phyloP scores from a whole-genome alignment of 2,113 vertebrate species.

The Gobiocypris rarus region DNA sequence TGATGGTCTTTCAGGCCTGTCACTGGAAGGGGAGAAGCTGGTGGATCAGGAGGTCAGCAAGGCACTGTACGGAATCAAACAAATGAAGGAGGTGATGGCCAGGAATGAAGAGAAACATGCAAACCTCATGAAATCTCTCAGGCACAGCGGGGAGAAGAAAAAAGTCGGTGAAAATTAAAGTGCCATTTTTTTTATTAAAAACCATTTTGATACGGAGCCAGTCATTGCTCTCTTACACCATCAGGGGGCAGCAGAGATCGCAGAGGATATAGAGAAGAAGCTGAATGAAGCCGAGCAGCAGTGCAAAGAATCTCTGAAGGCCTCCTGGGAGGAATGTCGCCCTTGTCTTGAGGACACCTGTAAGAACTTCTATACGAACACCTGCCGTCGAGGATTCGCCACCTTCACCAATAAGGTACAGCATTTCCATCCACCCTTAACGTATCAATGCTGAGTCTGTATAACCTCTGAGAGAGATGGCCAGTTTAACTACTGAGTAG shows the following conservation, averaged over 20 bases:
- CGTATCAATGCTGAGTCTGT: background rate
- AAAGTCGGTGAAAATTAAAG: slow-evolving; percentile 70
- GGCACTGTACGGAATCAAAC: slow-evolving; percentile 86
- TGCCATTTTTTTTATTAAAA: no score
- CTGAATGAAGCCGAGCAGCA: slow-evolving; percentile 84
- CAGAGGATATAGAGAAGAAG: slow-evolving; percentile 84
- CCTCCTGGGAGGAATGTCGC: slow-evolving; percentile 84
- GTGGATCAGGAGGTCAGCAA: slow-evolving; percentile 82
- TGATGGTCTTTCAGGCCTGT: slow-evolving; percentile 75
- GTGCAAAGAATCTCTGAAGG: slow-evolving; percentile 79
- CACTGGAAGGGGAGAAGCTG: slow-evolving; percentile 78
- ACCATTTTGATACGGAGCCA: no score
- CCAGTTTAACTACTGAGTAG: no score
- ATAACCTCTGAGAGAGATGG: no score
- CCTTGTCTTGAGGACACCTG: slow-evolving; percentile 86
- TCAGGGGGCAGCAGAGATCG: slow-evolving; percentile 82
- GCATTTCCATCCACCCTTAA: background rate
- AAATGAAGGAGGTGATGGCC: slow-evolving; percentile 90
- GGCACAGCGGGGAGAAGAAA: slow-evolving; percentile 85
- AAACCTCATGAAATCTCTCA: slow-evolving; percentile 85
- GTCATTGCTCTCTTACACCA: background rate
- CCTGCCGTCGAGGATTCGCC: slow-evolving; percentile 76
- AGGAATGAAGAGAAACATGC: slow-evolving; percentile 85
- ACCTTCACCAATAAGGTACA: slow-evolving; percentile 80
- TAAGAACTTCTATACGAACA: slow-evolving; percentile 81